Evolutionary conservation across 2,113 vertebrate genomes (phyloP), one percentile per base, ranked within the genome.

Genomic region (Aramus guarauna): DNA sequence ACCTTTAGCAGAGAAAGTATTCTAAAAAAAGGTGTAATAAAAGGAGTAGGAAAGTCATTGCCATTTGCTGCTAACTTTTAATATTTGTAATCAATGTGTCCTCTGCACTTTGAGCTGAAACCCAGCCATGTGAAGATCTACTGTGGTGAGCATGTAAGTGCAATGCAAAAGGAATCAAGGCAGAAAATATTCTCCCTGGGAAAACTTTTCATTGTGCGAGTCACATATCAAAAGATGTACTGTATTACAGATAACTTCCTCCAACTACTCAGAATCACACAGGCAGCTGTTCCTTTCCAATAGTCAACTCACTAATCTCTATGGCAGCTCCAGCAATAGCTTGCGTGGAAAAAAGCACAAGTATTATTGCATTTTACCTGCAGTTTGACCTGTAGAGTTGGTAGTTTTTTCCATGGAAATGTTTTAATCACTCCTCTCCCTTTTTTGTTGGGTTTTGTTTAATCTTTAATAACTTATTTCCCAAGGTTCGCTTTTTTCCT

Each of bases 391-490:
- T 45, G 12, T 15, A 67, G 32, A 50, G 21, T 21, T 58, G 15
- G 9, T 10, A 52, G 13, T 55, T 67, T 85, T 55, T 55, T 26
- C 47, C 2, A 2, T 7, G 14, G 68, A 91, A 73, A 86, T 39
- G 5, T 41, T 37, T 15, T 27, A 92, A 72, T 45, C 3, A 6
- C 9, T 7, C 56, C 2, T 77, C 7, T n/a, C 2, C 5, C 0
- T 22, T 81, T 81, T 69, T 47, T 29, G 4, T 12, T 12, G 21
- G 1, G 11, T n/a, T 85, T 66, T 59, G 8, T 64, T 87, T 34
- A 17, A 17, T 32, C 45, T 69, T 86, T 41, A 39, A 12, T 53
- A 79, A 52, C 12, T 39, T 43, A 59, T 34, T 78, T 19, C 21
- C 11, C 15, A 11, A 84, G 26, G 10, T 71, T 52, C 62, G 3